A percentile compares a stretch with the other conserved stretches of the same genome.
These are phyloP conservation scores for Acinonyx jubatus DNA, from an alignment of 2,113 vertebrate species.

Conservation along the genomic window DNA sequence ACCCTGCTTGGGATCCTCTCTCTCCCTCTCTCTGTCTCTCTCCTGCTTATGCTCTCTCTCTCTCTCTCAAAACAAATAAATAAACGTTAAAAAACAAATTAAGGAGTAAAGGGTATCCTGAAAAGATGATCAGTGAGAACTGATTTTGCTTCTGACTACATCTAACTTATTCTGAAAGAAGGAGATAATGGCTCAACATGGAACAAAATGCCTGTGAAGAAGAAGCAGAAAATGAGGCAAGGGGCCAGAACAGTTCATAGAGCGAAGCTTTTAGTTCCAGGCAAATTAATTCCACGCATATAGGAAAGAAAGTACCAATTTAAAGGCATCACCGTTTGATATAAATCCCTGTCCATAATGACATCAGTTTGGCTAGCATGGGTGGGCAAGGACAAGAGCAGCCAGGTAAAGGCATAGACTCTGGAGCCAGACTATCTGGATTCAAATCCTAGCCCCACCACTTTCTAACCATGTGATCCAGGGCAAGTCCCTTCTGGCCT, in stretches of 20 bases:
- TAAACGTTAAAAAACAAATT: neutral
- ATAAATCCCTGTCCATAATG: neutral
- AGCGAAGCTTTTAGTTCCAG: neutral
- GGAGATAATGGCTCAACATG: neutral
- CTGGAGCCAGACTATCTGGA: neutral
- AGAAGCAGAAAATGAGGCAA: neutral
- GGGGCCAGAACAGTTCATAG: neutral
- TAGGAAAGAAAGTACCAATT: neutral
- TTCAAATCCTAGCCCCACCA: neutral
- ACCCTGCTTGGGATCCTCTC: too few species aligned
- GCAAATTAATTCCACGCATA: neutral
- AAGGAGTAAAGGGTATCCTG: neutral
- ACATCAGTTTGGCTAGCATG: neutral
- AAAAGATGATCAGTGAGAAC: neutral
- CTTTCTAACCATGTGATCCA: neutral
- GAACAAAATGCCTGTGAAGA: neutral
- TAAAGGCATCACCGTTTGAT: neutral
- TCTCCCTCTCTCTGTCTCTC: too few species aligned
- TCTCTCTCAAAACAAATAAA: too few species aligned
- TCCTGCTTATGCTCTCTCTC: too few species aligned
- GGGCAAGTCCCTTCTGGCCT: neutral
- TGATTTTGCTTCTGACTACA: neutral
- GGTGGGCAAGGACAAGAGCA: too few species aligned
- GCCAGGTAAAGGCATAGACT: rapidly evolving
- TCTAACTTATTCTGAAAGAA: neutral